These are phyloP conservation scores for Podiceps cristatus DNA, from an alignment of 2,113 vertebrate species.

Conservation along the genomic window DNA sequence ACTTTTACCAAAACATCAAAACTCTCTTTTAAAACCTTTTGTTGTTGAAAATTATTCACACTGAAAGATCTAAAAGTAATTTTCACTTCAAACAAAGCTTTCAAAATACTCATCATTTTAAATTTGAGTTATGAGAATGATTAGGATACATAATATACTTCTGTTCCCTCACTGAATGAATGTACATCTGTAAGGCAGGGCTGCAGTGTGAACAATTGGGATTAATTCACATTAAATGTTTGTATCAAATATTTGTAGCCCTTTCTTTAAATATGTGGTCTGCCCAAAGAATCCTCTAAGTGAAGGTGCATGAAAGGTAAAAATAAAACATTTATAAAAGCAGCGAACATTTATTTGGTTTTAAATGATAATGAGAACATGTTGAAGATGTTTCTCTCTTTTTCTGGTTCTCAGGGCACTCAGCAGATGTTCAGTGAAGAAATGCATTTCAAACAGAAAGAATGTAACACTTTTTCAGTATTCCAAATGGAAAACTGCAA, in stretches of 20 bases:
- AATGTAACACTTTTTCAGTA: not conserved
- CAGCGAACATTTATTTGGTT: not conserved
- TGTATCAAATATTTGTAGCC: not conserved
- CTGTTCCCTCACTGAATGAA: not conserved
- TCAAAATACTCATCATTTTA: slow-evolving; percentile 17
- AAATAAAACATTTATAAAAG: not conserved
- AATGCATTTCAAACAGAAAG: not conserved
- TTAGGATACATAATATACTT: not conserved
- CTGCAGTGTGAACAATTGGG: not conserved
- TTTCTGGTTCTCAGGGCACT: not conserved
- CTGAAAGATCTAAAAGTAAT: not conserved
- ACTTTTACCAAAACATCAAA: not conserved
- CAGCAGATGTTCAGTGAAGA: not conserved
- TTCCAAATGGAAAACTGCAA: not conserved
- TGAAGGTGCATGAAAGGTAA: not conserved
- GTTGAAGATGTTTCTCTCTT: not conserved
- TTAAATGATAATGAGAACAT: not conserved
- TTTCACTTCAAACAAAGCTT: slow-evolving; percentile 13
- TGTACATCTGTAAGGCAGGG: not conserved
- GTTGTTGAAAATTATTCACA: not conserved
- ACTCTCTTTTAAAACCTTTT: not conserved
- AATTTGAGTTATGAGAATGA: not conserved
- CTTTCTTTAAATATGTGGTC: not conserved
- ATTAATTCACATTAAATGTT: not conserved
- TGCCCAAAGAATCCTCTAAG: not conserved